A percentile compares a stretch with the other conserved stretches of the same genome.
These are phyloP conservation scores for Pharmacophagus antenor DNA, from an alignment of 2,888 invertebrate species.

Conservation along the genomic window DNA sequence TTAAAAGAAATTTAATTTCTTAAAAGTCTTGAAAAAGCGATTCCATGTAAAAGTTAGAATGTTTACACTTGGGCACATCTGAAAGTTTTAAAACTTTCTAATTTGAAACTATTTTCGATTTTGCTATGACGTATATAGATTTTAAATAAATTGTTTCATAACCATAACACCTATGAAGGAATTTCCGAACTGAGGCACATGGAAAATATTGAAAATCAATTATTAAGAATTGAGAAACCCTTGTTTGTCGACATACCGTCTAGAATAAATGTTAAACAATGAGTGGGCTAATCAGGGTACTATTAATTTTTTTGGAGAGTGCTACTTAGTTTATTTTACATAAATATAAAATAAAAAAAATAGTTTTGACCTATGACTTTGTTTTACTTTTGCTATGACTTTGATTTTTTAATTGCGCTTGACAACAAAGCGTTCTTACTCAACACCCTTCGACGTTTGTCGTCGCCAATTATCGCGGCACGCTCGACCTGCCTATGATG, in stretches of 20 bases:
- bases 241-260: neutral
- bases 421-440: slow-evolving; percentile 4
- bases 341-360: too few relatives aligned
- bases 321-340: too few relatives aligned
- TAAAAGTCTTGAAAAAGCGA: neutral
- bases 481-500: neutral
- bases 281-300: too few relatives aligned
- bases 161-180: too few relatives aligned
- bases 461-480: slow-evolving; percentile 6
- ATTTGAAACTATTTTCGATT: neutral
- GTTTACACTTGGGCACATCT: too few relatives aligned
- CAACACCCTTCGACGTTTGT: slow-evolving; percentile 1
- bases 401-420: too few relatives aligned
- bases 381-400: too few relatives aligned
- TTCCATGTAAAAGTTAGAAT: too few relatives aligned
- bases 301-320: too few relatives aligned
- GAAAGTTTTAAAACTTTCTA: neutral
- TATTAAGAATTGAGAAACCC: neutral
- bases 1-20: neutral
- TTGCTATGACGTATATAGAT: neutral
- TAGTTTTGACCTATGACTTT: too few relatives aligned
- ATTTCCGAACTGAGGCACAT: too few relatives aligned
- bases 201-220: neutral
- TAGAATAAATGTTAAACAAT: too few relatives aligned
- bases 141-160: neutral